A percentile compares a stretch with the other conserved stretches of the same genome.
Conservation (phyloP, 2,797 vertebrate genomes). For the Pelochelys cantorii region DNA sequence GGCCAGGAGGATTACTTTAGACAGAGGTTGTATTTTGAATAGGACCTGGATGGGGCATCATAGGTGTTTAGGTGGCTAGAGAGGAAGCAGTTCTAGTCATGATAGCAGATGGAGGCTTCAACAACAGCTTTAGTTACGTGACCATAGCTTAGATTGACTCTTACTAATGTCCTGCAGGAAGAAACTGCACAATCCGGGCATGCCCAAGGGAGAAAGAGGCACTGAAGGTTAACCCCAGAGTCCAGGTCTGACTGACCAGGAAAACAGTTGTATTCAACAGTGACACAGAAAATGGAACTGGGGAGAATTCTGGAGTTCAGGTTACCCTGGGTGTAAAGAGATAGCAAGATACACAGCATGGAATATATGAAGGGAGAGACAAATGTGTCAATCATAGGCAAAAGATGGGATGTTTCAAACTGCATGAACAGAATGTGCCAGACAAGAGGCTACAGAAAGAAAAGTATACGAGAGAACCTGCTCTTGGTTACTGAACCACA, state of each 20-base stretch:
- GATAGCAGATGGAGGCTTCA: not conserved
- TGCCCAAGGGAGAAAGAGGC: not conserved
- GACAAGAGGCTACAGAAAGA: not conserved
- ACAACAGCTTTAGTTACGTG: not conserved
- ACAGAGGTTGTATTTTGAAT: not conserved
- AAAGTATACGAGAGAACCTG: not conserved
- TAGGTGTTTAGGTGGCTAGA: not conserved
- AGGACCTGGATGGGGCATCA: not conserved
- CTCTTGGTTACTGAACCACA: not conserved
- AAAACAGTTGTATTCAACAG: not conserved
- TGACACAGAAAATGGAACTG: not conserved
- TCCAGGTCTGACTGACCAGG: not conserved
- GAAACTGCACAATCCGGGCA: not conserved
- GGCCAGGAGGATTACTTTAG: not conserved
- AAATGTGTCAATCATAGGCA: not conserved
- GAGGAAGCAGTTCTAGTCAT: not conserved
- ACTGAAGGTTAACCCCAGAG: not conserved
- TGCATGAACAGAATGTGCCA: accelerated
- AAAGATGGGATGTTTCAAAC: not conserved
- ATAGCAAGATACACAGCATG: not conserved
- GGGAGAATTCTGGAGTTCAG: not conserved
- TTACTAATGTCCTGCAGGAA: not conserved
- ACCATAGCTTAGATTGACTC: not conserved
- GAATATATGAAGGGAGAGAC: not conserved
- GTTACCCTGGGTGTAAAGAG: not conserved